Conservation (phyloP, 2,113 vertebrate genomes). For the Amblyopsis rosae region DNA sequence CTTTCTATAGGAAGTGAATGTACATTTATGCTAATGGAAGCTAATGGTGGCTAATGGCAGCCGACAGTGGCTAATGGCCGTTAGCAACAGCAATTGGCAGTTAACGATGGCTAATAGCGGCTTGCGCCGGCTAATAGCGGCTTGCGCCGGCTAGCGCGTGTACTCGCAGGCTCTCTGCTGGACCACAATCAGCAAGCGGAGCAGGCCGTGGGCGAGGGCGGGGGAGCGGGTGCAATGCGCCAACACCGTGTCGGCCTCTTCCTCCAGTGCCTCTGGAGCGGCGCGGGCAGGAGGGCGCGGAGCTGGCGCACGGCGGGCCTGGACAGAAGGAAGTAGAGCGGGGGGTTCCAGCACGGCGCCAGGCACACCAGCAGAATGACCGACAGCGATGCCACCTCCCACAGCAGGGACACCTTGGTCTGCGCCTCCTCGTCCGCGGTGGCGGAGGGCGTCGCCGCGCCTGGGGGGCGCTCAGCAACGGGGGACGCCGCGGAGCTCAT, state of each 20-base stretch:
- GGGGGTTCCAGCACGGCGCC: slow-evolving; percentile 72
- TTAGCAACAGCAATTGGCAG: background rate
- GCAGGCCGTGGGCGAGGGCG: slow-evolving; percentile 18
- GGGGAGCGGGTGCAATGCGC: slow-evolving; percentile 44
- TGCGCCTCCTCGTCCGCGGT: background rate
- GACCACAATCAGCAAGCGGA: slow-evolving; percentile 43
- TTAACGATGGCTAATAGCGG: background rate
- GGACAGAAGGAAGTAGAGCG: slow-evolving; percentile 71
- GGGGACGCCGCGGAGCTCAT: slow-evolving; percentile 54
- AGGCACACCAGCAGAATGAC: slow-evolving; percentile 70
- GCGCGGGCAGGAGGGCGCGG: slow-evolving; percentile 56
- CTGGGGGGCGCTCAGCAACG: background rate
- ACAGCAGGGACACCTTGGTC: slow-evolving; percentile 53
- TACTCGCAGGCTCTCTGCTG: background rate
- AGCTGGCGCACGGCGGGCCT: slow-evolving; percentile 65
- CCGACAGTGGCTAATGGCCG: background rate
- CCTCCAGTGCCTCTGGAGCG: slow-evolving; percentile 31
- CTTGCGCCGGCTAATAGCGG: slow-evolving; percentile 17
- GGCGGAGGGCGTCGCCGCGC: background rate
- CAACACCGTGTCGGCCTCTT: slow-evolving; percentile 36
- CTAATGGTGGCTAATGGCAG: too few relatives aligned
- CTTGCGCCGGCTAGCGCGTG: slow-evolving; percentile 13
- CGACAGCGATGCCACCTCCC: slow-evolving; percentile 60
- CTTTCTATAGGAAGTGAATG: too few relatives aligned
- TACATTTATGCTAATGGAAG: too few relatives aligned